phyloP scores from a whole-genome alignment of 2,113 vertebrate species.

The Rhadina sibilatrix region DNA sequence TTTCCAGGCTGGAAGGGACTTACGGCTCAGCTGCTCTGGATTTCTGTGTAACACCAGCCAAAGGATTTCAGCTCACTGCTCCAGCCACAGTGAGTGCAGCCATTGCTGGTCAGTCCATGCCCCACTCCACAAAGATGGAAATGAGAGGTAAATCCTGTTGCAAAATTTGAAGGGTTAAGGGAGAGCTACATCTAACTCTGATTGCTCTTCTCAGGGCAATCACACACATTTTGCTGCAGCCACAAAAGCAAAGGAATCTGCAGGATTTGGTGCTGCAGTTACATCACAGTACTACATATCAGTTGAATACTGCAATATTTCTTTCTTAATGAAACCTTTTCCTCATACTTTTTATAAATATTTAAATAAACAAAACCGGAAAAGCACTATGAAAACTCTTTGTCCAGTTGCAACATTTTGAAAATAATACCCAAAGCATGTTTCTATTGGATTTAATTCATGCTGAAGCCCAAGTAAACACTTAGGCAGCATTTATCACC shows the following conservation, averaged over 20 bases:
- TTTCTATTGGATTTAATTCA: not conserved
- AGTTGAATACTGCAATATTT: not conserved
- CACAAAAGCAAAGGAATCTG: not conserved
- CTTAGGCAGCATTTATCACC: not conserved
- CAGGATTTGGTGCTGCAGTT: not conserved
- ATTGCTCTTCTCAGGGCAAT: not conserved
- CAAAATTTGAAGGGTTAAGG: not conserved
- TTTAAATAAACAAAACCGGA: not conserved
- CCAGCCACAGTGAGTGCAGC: rapidly evolving
- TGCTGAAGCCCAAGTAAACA: not conserved
- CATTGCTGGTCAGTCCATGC: not conserved
- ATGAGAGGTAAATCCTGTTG: not conserved
- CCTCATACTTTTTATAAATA: not conserved
- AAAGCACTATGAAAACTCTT: not conserved
- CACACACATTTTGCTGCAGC: not conserved
- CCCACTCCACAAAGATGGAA: rapidly evolving
- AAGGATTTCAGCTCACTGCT: not conserved
- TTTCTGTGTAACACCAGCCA: not conserved
- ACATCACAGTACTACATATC: not conserved
- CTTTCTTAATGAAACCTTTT: not conserved
- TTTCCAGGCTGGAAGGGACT: not conserved
- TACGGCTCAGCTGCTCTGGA: not conserved
- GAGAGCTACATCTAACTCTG: not conserved
- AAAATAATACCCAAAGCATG: not conserved
- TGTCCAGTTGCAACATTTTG: not conserved